These are phyloP conservation scores for Penaeus chinensis DNA, from an alignment of 1,140 invertebrate species.

Conservation along the genomic window DNA sequence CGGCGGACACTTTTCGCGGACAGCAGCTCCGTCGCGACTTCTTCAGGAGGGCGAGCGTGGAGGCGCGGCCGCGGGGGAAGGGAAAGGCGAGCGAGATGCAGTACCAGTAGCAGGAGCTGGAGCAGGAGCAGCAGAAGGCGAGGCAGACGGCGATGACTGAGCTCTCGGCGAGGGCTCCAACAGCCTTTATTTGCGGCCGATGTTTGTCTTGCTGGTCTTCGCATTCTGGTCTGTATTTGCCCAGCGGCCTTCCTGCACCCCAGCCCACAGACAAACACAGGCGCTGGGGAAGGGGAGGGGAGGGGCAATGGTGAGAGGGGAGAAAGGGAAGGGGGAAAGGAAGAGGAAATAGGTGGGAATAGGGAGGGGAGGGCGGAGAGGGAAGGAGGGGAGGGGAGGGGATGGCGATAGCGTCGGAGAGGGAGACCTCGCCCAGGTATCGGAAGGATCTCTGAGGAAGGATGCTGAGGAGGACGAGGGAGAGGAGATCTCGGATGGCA, in stretches of 20 bases:
- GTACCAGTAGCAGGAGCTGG: neutral
- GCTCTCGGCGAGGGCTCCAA: slow-evolving; percentile 22
- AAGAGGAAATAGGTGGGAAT: slow-evolving; percentile 18
- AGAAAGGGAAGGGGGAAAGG: neutral
- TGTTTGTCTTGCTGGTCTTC: slow-evolving; percentile 49
- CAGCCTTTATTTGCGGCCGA: slow-evolving; percentile 42
- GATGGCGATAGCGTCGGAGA: too few species aligned
- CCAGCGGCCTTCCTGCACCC: slow-evolving; percentile 39
- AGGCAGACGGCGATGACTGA: slow-evolving; percentile 26
- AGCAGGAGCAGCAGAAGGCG: slow-evolving; percentile 13
- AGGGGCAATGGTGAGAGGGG: neutral
- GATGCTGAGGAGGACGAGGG: too few species aligned
- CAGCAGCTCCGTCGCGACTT: too few species aligned
- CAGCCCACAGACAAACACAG: slow-evolving; percentile 41
- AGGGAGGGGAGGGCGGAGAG: neutral
- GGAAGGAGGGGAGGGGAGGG: neutral
- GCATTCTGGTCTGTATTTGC: slow-evolving; percentile 44
- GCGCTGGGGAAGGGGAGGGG: slow-evolving; percentile 18
- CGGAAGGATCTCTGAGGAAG: too few species aligned
- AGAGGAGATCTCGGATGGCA: too few species aligned
- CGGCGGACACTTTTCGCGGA: too few species aligned
- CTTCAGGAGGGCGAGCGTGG: neutral
- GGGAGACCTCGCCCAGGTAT: too few species aligned
- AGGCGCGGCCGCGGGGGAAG: neutral
- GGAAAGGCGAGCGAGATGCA: neutral